Evolutionary conservation across 2,888 invertebrate genomes (phyloP).

Genomic region (Trissoscelio sp.): DNA sequence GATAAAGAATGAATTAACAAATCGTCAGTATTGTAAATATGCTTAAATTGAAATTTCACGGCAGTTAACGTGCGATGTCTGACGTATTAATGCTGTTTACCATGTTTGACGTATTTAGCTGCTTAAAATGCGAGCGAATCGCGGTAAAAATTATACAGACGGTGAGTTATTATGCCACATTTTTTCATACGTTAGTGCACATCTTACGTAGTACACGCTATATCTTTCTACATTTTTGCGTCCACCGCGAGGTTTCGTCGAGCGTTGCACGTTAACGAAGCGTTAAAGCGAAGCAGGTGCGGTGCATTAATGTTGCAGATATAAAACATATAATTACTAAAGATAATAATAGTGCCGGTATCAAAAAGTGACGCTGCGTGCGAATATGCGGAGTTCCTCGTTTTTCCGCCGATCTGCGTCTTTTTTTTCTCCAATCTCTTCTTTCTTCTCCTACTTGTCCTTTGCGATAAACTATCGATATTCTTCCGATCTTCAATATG

Average conservation of each 20-base stretch:
- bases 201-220: slow-evolving; percentile 55
- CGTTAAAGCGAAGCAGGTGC: slow-evolving; percentile 81
- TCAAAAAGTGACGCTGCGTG: slow-evolving; percentile 62
- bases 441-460: neutral
- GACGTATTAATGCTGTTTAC: slow-evolving; percentile 57
- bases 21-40: slow-evolving; percentile 47
- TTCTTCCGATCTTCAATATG: neutral
- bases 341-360: slow-evolving; percentile 68
- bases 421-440: slow-evolving; percentile 1
- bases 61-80: slow-evolving; percentile 53
- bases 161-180: slow-evolving; percentile 58
- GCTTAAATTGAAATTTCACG: slow-evolving; percentile 61
- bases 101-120: slow-evolving; percentile 56
- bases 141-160: slow-evolving; percentile 59
- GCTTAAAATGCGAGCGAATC: slow-evolving; percentile 61
- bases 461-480: neutral
- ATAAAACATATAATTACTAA: slow-evolving; percentile 75
- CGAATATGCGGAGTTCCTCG: slow-evolving; percentile 57
- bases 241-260: slow-evolving; percentile 75
- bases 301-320: slow-evolving; percentile 76
- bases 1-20: slow-evolving; percentile 35
- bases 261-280: slow-evolving; percentile 81
- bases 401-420: slow-evolving; percentile 33
- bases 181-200: slow-evolving; percentile 68
- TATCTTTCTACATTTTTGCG: slow-evolving; percentile 68